Evolutionary conservation across 1,140 invertebrate genomes (phyloP), one percentile per base, ranked within the genome.

Genomic region (Oryctes rhinoceros): DNA sequence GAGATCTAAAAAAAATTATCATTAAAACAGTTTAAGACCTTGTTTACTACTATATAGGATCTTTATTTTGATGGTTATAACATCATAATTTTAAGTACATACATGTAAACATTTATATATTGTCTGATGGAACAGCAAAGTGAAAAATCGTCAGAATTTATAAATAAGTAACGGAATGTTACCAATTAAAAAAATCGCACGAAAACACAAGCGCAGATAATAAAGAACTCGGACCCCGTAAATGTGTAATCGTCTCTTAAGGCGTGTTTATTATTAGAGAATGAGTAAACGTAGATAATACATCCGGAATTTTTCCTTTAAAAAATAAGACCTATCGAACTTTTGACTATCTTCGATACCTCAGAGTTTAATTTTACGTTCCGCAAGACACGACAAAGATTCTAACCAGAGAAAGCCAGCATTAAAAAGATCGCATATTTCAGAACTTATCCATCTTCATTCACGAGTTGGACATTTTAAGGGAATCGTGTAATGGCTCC

Each of bases 51-150:
- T 71, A 71, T 71, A 71, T 20, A 71, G 20, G 35, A 71, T 71
- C 65, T 71, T 37, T 71, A 71, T 71, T 71, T 71, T 71, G 65
- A 71, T 71, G 65, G 65, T 71, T 71, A 71, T 71, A 71, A 71
- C 65, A 71, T 71, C 65, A 37, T 71, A 71, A 71, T 71, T 71
- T 71, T 71, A 71, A 71, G 65, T 71, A 71, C 65, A 71, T 71
- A 71, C 65, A 71, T 71, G 65, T 71, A 71, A 71, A 71, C 35
- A 71, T 71, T 71, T 71, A 71, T 13, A 71, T 37, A 24, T 71
- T 71, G 65, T 37, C 20, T 37, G 65, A 71, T 71, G 20, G 65
- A 71, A 15, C 18, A 71, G 24, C 24, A 71, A 71, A 71, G 65
- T 71, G 65, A 71, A 59, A 59, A 15, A 59, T 4, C 53, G 18